Conservation (phyloP, 2,113 vertebrate genomes). For the Gymnorhina tibicen region DNA sequence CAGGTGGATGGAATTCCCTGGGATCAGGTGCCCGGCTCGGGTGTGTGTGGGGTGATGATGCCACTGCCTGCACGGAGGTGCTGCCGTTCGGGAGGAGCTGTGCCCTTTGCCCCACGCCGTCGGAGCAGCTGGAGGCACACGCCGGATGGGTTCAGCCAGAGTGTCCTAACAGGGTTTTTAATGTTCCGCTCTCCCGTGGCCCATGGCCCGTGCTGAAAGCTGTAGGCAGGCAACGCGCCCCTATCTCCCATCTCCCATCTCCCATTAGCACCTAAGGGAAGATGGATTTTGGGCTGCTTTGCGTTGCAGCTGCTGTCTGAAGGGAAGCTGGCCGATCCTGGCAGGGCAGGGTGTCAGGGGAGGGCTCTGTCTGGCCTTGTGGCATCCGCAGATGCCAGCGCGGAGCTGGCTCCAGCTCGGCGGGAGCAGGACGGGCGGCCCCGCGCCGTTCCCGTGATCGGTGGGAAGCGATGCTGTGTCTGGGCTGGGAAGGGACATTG, state of each 20-base stretch:
- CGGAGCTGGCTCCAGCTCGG: not conserved
- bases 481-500: not conserved
- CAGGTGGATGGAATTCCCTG: not conserved
- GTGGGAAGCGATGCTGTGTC: not conserved
- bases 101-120: not conserved
- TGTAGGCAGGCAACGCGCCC: not conserved
- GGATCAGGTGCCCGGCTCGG: not conserved
- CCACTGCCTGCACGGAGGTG: not conserved
- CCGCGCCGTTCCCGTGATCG: accelerated
- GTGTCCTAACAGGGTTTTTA: not conserved
- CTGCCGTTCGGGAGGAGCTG: not conserved
- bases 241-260: not conserved
- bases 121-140: not conserved
- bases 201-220: not conserved
- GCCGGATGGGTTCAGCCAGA: not conserved
- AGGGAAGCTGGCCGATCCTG: not conserved
- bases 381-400: not conserved
- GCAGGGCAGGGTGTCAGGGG: not conserved
- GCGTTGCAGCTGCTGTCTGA: not conserved
- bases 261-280: not conserved
- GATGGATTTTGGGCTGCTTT: not conserved
- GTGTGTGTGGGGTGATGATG: not conserved
- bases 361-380: not conserved
- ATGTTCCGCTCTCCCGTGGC: not conserved
- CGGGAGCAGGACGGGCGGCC: not conserved